Evolutionary conservation across 2,888 invertebrate species (phyloP).

Genomic region (Phania funesta): DNA sequence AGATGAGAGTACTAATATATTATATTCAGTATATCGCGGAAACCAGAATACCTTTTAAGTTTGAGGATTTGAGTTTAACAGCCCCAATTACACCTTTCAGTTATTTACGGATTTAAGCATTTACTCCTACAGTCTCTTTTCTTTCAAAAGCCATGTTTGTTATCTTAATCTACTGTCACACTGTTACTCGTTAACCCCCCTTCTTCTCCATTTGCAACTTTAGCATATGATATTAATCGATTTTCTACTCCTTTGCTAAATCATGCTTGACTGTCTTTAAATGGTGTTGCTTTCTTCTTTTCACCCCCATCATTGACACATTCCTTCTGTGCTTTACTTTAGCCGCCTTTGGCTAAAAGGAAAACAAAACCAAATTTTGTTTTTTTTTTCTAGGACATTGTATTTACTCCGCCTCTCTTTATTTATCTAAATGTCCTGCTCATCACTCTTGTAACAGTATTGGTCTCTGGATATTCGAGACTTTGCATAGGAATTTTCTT

Average conservation of each 20-base stretch:
- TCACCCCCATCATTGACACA: constrained; percentile 48
- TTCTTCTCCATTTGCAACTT: background rate
- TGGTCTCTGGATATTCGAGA: constrained; percentile 47
- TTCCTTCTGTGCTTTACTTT: constrained; percentile 34
- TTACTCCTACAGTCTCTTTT: too few species aligned
- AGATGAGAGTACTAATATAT: too few species aligned
- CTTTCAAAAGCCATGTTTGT: too few species aligned
- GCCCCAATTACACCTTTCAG: too few species aligned
- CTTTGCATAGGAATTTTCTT: constrained; percentile 48
- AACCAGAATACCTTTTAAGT: too few species aligned
- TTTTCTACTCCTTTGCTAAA: constrained; percentile 53
- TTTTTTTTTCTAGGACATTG: background rate
- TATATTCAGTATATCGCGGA: too few species aligned
- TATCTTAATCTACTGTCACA: background rate
- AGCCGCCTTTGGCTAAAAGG: constrained; percentile 48
- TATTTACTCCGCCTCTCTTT: background rate
- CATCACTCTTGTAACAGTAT: background rate
- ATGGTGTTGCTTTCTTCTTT: constrained; percentile 22
- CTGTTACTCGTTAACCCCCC: background rate
- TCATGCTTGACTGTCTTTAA: constrained; percentile 49
- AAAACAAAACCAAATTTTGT: constrained; percentile 20
- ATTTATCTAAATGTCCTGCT: background rate
- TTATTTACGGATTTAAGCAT: too few species aligned
- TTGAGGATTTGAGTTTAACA: too few species aligned
- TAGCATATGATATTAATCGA: constrained; percentile 61